phyloP scores from a whole-genome alignment of 2,888 invertebrate species.

The Boloria euphrosyne region DNA sequence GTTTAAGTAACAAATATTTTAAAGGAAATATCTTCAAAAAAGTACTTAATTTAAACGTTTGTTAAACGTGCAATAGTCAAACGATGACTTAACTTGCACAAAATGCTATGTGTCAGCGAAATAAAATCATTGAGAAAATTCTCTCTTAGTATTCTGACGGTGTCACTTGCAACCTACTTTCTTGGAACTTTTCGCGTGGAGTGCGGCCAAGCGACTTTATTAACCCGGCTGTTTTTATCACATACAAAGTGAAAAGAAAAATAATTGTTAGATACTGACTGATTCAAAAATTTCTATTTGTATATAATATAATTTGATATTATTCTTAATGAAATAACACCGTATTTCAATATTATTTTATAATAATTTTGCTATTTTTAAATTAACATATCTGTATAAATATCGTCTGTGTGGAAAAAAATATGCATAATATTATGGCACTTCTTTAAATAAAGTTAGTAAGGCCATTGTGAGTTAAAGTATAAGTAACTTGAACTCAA shows the following conservation, averaged over 20 bases:
- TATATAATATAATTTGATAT: no score
- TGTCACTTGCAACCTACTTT: conserved; percentile 53
- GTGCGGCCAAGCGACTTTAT: conserved; percentile 51
- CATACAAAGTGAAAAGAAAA: conserved; percentile 48
- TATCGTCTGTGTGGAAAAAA: no score
- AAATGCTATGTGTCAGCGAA: conserved; percentile 16
- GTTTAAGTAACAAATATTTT: no score
- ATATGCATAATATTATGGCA: no score
- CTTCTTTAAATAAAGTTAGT: no score
- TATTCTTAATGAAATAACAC: no score
- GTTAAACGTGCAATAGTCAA: neutral
- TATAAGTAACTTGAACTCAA: no score
- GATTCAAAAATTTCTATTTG: neutral
- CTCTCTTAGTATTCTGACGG: conserved; percentile 52
- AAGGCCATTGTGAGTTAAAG: no score
- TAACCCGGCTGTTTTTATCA: conserved; percentile 49
- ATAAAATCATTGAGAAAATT: conserved; percentile 38
- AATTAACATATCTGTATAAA: no score
- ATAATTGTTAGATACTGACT: conserved; percentile 29
- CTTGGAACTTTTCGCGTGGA: conserved; percentile 54
- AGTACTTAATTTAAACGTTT: neutral
- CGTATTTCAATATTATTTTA: no score
- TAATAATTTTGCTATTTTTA: no score
- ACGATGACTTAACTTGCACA: conserved; percentile 1
- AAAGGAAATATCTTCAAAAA: no score